Evolutionary conservation across 2,888 invertebrate species (phyloP), one percentile per base, ranked within the genome.

Genomic region (Morpho helenor): DNA sequence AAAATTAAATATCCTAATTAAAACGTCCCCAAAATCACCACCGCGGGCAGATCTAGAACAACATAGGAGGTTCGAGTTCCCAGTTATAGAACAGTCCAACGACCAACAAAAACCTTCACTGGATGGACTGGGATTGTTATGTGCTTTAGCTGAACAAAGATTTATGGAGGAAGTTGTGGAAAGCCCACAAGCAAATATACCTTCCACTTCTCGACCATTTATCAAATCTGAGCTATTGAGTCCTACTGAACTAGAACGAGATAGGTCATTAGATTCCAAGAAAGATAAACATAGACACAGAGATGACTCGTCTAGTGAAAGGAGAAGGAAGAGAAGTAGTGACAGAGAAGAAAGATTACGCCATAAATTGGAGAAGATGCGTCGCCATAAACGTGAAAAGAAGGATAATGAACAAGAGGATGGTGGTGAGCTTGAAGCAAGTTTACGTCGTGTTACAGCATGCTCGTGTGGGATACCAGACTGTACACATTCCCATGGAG

Each of bases 101-200:
- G 82, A 85, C 40, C 85, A 86, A 56, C 63, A 76, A 7, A 88
- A 89, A 65, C 82, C 84, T 62, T 88, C 87, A 5, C 81, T 94
- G 16, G 94, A 93, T 31, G 94, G 94, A 0, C 82, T 97, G 10
- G 95, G 95, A 56, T 79, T 97, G 42, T 81, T 97, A 39, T 97
- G 97, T 77, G 96, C 96, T 7, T 84, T 97, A 60, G 97, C 96
- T 0, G 96, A 96, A 74, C 96, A 96, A 74, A 92, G 96, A 66
- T 94, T 96, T 64, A 93, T 94, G 87, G 96, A 96, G 72, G 96
- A 96, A 77, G 95, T 92, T 1, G 91, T 80, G 1, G 91, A 90
- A 49, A 79, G 74, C 49, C 82, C 87, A 50, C 70, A 79, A 40
- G 68, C 68, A 43, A 73, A 52, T 59, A 61, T 68, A 16, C 65